Evolutionary conservation across 2,113 vertebrate genomes (phyloP), one percentile per base, ranked within the genome.

Genomic region (Misgurnus anguillicaudatus): DNA sequence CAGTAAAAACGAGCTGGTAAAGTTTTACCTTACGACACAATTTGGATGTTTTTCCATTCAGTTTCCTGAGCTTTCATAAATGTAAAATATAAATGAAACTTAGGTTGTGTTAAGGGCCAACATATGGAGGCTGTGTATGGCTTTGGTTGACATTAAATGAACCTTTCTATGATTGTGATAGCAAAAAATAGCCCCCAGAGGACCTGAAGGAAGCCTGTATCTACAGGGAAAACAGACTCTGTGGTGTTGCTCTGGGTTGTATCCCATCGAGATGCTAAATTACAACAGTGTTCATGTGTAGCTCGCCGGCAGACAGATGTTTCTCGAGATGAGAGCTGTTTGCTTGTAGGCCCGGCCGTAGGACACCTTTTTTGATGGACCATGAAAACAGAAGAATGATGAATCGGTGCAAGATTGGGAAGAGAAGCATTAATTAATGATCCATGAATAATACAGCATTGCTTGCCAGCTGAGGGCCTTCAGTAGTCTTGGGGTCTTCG

Each of bases 141-240:
- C 75, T 82, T 60, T 77, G 75, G 69, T 68, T 73, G 61, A 61
- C 47, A 53, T 71, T 72, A 78, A 82, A 81, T 82, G 75, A 82
- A 82, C 80, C 64, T 63, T 31, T 13, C 45, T 42, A 74, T 67
- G 47, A 82, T 77, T 64, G 31, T 62, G 60, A 73, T 72, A 24
- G 24, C 10, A 61, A 73, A 58, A 79, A 71, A 72, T 11, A 77
- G 21, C 62, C 61, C 80, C 62, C 31, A 60, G 9, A 72, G 41
- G 80, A 67, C 69, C 51, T 47, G 24, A 70, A 70, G 24, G 57
- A 48, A 41, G 42, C 57, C 66, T 7, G 3, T 58, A 64, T 45
- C 47, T 36, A 10, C 60, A 48, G 39, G 68, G 19, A 48, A 61
- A 10, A 60, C 66, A 45, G 51, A 38, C 61, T 36, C 24, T 58